Base-by-base conservation (phyloP, 2,797 vertebrate genomes). In the Intellagama lesueurii region DNA sequence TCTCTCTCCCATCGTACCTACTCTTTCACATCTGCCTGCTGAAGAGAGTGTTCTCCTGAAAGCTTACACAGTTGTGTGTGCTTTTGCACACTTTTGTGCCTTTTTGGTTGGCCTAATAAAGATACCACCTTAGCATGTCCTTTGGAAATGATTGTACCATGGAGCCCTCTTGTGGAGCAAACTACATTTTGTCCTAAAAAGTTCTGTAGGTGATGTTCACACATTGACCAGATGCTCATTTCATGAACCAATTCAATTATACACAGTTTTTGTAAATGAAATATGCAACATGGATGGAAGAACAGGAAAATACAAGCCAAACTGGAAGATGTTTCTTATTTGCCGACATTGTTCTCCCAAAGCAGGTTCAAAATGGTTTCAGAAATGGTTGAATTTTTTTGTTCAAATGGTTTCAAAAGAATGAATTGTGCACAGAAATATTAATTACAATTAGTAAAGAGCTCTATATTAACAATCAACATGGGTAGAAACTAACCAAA, bases 111-210 rank as follows among this genome's bases (percentile, higher is more conserved):
- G 60, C 16, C 60, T 3, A 22, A 64, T 64, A 22, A 64, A 64
- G 60, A 64, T 64, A 64, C 19, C 60, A 64, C 60, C 60, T 64
- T 22, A 64, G 60, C 12, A 22, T 64, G 19, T 64, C 16, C 52
- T 64, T 69, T n/a, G 44, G 89, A 90, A 80, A 81, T 68, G 76
- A 76, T 70, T 83, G 88, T 87, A 75, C 89, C 44, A 89, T 56
- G 93, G 93, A 89, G 94, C 95, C 96, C 94, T 92, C 96, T 93
- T 86, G 94, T 93, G 95, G 94, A 87, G 4, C 14, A 87, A 92
- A 85, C 82, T 85, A 28, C 70, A 7, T 91, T 87, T 16, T 81
- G 30, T 35, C n/a, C 80, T 52, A 88, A 17, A 69, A 75, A 35
- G 7, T 40, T 75, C 84, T 69, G 89, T 81, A 47, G 26, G 17